phyloP scores from a whole-genome alignment of 2,113 vertebrate species.

The Eulemur macaco region DNA sequence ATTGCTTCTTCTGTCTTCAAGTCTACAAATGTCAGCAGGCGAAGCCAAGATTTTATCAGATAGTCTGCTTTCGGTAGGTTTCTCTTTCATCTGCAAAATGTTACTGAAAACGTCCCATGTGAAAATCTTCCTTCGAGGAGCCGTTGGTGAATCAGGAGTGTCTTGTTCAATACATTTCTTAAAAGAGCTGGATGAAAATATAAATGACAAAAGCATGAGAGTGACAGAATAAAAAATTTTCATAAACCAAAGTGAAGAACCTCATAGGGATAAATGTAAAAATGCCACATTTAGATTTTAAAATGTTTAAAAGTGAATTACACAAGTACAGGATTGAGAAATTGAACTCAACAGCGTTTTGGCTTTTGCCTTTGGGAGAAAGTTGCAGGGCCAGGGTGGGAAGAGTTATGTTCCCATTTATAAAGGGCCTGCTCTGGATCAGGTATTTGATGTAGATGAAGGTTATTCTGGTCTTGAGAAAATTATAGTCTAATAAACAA shows the following conservation, averaged over 20 bases:
- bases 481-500: not conserved
- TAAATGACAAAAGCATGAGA: not conserved
- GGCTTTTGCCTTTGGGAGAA: constrained; percentile 13
- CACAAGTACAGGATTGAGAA: not conserved
- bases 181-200: not conserved
- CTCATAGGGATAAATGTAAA: not conserved
- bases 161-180: not conserved
- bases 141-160: not conserved
- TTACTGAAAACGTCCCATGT: not conserved
- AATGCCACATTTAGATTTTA: not conserved
- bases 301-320: not conserved
- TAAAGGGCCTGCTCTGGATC: not conserved
- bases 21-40: not conserved
- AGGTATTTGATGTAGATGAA: not conserved
- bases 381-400: not conserved
- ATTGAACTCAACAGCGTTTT: not conserved
- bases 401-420: not conserved
- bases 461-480: not conserved
- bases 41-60: constrained; percentile 20
- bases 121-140: not conserved
- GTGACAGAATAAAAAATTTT: not conserved
- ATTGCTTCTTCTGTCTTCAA: not conserved
- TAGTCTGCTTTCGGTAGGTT: constrained; percentile 4
- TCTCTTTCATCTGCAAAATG: constrained; percentile 23
- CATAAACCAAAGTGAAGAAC: not conserved